phyloP scores from a whole-genome alignment of 2,113 vertebrate species.

The Nesoenas mayeri region DNA sequence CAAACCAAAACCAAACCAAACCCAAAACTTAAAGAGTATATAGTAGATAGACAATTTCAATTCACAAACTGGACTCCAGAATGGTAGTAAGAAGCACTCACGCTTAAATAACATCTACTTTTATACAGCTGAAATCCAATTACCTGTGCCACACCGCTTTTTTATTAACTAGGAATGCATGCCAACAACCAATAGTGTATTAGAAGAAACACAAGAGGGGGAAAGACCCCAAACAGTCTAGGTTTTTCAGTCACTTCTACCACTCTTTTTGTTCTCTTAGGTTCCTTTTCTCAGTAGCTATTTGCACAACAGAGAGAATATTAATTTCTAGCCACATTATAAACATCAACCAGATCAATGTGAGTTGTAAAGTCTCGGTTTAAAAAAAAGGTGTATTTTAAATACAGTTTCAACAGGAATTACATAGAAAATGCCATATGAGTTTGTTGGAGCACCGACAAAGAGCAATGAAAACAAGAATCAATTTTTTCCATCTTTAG shows the following conservation, averaged over 20 bases:
- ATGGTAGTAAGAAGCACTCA: background rate
- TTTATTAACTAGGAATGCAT: background rate
- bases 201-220: background rate
- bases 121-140: background rate
- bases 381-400: background rate
- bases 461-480: background rate
- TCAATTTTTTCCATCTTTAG: background rate
- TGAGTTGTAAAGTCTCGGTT: background rate
- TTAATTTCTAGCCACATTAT: background rate
- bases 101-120: background rate
- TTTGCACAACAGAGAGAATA: background rate
- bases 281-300: background rate
- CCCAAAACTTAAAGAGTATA: background rate
- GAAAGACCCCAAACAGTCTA: background rate
- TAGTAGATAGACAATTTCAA: background rate
- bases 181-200: background rate
- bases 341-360: background rate
- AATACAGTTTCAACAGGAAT: background rate
- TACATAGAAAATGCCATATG: background rate
- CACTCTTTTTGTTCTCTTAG: background rate
- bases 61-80: background rate
- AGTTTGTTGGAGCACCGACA: background rate
- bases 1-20: background rate
- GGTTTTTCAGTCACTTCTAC: background rate
- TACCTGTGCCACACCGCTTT: background rate